Percentiles rank a stretch among this genome's conserved stretches.
These are phyloP conservation scores for Thumatha senex DNA, from an alignment of 2,888 invertebrate genomes.

Conservation along the genomic window DNA sequence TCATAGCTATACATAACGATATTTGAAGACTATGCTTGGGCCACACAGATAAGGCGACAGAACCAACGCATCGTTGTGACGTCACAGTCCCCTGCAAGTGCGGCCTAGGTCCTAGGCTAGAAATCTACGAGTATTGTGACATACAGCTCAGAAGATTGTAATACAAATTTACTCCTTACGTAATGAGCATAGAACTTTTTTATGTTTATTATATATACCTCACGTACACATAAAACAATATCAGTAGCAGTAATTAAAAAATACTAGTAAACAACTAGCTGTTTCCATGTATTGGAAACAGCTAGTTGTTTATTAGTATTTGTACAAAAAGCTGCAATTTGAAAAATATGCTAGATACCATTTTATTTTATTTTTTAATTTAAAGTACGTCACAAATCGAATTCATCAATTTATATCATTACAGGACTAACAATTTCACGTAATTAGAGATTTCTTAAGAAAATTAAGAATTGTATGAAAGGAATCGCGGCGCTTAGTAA, in stretches of 20 bases:
- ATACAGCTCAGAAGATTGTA: constrained; percentile 10
- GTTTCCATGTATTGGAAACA: not conserved
- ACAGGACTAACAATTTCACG: no score
- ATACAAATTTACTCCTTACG: constrained; percentile 22
- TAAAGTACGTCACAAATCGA: constrained; percentile 1
- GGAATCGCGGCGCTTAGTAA: no score
- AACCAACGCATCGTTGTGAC: not conserved
- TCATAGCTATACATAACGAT: no score
- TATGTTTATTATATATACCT: constrained; percentile 3
- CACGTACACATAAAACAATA: constrained; percentile 1
- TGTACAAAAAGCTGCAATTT: constrained; percentile 6
- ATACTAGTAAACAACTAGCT: constrained; percentile 8
- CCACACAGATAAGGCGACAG: no score
- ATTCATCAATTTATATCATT: no score
- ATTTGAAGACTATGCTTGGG: no score
- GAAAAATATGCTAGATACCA: not conserved
- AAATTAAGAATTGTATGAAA: no score
- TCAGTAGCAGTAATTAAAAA: constrained; percentile 1
- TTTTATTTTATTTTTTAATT: constrained; percentile 1
- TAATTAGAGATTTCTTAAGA: no score
- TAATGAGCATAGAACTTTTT: constrained; percentile 22
- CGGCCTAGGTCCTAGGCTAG: not conserved
- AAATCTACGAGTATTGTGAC: constrained; percentile 17
- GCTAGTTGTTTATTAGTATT: constrained; percentile 1
- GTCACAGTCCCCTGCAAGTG: not conserved